phyloP scores from a whole-genome alignment of 2,113 vertebrate genomes.

The Oreochromis tanganicae region DNA sequence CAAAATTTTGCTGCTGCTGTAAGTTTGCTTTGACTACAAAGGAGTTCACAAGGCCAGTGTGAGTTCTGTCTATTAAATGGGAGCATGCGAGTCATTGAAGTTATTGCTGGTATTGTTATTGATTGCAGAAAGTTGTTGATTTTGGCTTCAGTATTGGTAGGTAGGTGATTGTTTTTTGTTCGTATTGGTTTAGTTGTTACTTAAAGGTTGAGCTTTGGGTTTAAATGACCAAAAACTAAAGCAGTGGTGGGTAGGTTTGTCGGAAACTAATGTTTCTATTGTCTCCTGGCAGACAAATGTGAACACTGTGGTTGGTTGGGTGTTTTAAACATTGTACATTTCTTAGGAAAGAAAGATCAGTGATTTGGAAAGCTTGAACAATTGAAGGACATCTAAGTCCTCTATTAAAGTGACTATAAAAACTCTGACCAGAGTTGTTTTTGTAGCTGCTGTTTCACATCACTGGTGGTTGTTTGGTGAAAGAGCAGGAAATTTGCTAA shows the following conservation, averaged over 20 bases:
- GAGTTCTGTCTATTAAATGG: background rate
- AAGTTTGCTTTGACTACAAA: background rate
- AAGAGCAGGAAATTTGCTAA: background rate
- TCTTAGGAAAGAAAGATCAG: background rate
- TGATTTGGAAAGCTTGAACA: background rate
- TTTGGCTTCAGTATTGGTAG: background rate
- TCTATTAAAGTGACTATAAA: background rate
- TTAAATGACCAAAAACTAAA: background rate
- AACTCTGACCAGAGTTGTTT: background rate
- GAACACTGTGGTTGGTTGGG: background rate
- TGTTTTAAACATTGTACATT: background rate
- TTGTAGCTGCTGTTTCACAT: slow-evolving; percentile 1
- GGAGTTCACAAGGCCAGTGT: background rate
- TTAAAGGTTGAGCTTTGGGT: background rate
- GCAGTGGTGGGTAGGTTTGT: background rate
- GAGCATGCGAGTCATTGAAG: background rate
- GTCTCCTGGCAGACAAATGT: background rate
- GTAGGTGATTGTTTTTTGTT: background rate
- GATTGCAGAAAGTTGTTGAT: background rate
- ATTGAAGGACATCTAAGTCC: background rate
- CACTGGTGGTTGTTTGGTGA: background rate
- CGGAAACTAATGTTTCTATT: background rate
- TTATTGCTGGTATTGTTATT: background rate
- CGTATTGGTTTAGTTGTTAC: background rate
- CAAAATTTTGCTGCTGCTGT: background rate